Evolutionary conservation across 2,797 vertebrate genomes (phyloP).

Genomic region (Thalassophryne amazonica): DNA sequence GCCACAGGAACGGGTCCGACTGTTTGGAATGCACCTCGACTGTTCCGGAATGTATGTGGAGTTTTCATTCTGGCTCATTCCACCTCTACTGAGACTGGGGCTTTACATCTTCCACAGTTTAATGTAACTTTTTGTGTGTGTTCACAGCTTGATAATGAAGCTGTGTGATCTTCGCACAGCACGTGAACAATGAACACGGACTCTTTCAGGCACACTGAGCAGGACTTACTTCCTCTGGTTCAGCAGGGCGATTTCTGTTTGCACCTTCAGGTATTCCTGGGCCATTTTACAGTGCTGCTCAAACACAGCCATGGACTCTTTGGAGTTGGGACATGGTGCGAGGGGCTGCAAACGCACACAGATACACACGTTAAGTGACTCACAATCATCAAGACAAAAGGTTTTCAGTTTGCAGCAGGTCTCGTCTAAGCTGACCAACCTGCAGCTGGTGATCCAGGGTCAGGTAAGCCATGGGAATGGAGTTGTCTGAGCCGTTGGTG

Average conservation of each 20-base stretch:
- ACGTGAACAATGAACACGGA: no score
- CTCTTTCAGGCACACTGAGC: no score
- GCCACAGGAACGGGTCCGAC: no score
- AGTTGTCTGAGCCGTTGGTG: constrained; percentile 98
- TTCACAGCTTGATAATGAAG: no score
- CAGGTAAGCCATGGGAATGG: constrained; percentile 99
- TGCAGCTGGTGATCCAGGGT: constrained; percentile 98
- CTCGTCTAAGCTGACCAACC: constrained; percentile 69
- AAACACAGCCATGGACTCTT: constrained; percentile 99
- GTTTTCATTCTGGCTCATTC: no score
- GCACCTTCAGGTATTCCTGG: constrained; percentile 99
- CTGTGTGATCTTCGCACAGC: no score
- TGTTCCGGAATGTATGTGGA: no score
- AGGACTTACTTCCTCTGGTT: constrained; percentile 95
- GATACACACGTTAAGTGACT: constrained; percentile 52
- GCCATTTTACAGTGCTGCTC: constrained; percentile 99
- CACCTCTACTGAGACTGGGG: no score
- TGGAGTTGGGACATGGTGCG: constrained; percentile 98
- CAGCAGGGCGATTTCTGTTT: constrained; percentile 96
- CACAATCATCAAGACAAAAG: constrained; percentile 48
- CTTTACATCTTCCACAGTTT: no score
- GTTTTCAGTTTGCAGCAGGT: constrained; percentile 63
- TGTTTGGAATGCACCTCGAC: no score
- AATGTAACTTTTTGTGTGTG: no score
- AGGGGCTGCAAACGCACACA: constrained; percentile 85